phyloP scores from a whole-genome alignment of 2,113 vertebrate genomes.

The Murina feae region DNA sequence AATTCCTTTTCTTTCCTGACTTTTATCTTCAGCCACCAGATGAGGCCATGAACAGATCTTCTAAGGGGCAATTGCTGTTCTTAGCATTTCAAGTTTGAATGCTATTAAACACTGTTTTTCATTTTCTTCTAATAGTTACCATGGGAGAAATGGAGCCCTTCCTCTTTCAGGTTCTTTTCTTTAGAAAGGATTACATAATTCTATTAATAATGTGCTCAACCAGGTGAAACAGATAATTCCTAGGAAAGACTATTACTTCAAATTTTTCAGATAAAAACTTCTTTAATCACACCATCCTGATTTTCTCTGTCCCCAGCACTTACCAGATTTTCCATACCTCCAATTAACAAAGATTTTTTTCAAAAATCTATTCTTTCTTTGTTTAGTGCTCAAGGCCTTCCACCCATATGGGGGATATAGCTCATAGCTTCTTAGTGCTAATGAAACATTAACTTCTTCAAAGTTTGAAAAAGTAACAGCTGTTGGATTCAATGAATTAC shows the following conservation, averaged over 20 bases:
- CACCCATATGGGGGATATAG: background rate
- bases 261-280: background rate
- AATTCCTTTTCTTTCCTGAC: background rate
- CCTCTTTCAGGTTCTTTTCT: conserved; percentile 1
- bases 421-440: background rate
- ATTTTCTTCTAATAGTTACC: background rate
- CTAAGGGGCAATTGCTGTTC: background rate
- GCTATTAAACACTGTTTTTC: background rate
- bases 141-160: background rate
- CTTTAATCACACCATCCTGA: background rate
- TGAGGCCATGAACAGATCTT: background rate
- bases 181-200: conserved; percentile 22
- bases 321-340: conserved; percentile 5
- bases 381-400: background rate
- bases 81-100: conserved; percentile 4
- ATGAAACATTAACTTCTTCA: background rate
- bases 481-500: background rate
- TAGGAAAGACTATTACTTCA: background rate
- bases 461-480: background rate
- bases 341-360: background rate
- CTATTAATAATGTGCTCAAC: conserved; percentile 21
- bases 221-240: background rate
- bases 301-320: background rate
- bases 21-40: background rate
- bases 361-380: background rate